phyloP scores from a whole-genome alignment of 2,888 invertebrate genomes.

The Bellardia pandia region DNA sequence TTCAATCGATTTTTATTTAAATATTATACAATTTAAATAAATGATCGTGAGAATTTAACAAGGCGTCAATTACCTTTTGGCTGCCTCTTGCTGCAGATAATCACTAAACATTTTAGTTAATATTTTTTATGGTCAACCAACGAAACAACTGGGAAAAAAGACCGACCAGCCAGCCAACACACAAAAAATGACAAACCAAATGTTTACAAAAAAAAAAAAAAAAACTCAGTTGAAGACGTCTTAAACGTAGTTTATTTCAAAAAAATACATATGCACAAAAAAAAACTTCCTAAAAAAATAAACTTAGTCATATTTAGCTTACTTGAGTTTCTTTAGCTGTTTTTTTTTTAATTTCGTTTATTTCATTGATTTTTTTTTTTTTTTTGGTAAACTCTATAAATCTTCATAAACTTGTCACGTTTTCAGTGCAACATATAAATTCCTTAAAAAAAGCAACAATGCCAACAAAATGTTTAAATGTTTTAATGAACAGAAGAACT shows the following conservation, averaged over 20 bases:
- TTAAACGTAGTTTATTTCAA: conserved; percentile 9
- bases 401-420: conserved; percentile 83
- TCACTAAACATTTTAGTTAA: conserved; percentile 5
- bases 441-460: conserved; percentile 70
- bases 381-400: conserved; percentile 80
- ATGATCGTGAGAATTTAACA: conserved; percentile 82
- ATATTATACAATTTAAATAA: conserved; percentile 76
- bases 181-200: conserved; percentile 42
- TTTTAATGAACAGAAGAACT: conserved; percentile 37
- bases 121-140: conserved; percentile 51
- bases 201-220: conserved; percentile 21
- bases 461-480: conserved; percentile 42
- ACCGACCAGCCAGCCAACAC: conserved; percentile 5
- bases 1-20: conserved; percentile 68
- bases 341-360: conserved; percentile 1
- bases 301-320: conserved; percentile 14
- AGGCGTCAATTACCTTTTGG: conserved; percentile 78
- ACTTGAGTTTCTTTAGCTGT: neutral
- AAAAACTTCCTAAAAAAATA: conserved; percentile 70
- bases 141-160: conserved; percentile 25
- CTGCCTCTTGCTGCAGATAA: conserved; percentile 36
- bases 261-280: conserved; percentile 45
- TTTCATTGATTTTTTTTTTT: conserved; percentile 11
- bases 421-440: conserved; percentile 82
- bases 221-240: conserved; percentile 29